Percentiles rank a stretch among this genome's conserved stretches.
Conservation (phyloP, 2,113 vertebrate genomes). For the Paradoxurus hermaphroditus region DNA sequence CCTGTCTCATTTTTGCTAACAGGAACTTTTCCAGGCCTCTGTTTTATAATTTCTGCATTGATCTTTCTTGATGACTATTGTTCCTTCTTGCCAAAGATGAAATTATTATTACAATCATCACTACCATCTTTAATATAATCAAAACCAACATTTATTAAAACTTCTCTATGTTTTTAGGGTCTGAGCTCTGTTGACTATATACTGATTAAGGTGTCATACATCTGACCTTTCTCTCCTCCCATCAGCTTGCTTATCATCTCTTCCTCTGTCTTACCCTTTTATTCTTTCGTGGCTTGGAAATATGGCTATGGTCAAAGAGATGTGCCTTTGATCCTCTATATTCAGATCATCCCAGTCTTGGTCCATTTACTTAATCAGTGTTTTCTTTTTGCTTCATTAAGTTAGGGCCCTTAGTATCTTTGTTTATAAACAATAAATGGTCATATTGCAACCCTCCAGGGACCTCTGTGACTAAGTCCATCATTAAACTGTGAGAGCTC, state of each 20-base stretch:
- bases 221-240: not conserved
- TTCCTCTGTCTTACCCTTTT: not conserved
- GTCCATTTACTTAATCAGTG: not conserved
- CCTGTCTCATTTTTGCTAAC: not conserved
- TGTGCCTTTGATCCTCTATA: not conserved
- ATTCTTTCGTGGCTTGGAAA: not conserved
- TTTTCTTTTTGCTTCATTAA: not conserved
- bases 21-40: not conserved
- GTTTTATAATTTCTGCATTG: constrained; percentile 9
- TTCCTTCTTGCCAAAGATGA: not conserved
- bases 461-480: constrained; percentile 23
- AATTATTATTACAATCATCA: not conserved
- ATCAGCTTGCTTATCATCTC: not conserved
- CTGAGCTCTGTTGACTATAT: not conserved
- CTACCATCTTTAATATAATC: not conserved
- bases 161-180: not conserved
- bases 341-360: not conserved
- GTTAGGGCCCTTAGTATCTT: not conserved
- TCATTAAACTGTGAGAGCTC: constrained; percentile 41
- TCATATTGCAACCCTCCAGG: not conserved
- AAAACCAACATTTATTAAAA: not conserved
- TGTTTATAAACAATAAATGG: not conserved
- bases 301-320: not conserved
- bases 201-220: not conserved
- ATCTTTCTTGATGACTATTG: not conserved